Conservation (phyloP, 2,113 vertebrate genomes). For the Copsychus sechellarum region DNA sequence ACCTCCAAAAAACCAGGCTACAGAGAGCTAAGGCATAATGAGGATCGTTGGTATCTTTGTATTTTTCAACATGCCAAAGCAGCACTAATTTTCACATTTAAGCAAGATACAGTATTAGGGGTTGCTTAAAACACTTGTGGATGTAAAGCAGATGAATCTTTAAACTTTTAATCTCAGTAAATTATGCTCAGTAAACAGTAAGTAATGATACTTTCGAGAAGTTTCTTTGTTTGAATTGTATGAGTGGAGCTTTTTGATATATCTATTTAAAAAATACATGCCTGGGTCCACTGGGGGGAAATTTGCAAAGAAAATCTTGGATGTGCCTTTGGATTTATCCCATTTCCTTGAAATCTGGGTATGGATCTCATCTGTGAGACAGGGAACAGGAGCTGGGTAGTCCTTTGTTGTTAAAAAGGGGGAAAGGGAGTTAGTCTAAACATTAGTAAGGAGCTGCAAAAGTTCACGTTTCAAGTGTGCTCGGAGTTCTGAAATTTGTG, state of each 20-base stretch:
- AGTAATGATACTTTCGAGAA: constrained; percentile 72
- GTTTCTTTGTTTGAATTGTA: constrained; percentile 47
- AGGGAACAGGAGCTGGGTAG: neutral
- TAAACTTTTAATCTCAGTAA: constrained; percentile 73
- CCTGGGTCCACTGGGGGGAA: neutral
- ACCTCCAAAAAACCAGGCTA: constrained; percentile 52
- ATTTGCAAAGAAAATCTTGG: neutral
- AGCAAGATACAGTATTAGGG: constrained; percentile 34
- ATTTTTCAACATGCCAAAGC: constrained; percentile 66
- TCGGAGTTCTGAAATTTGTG: constrained; percentile 22
- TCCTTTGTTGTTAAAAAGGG: constrained; percentile 43
- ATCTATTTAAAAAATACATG: neutral
- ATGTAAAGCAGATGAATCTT: constrained; percentile 69
- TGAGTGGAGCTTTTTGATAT: constrained; percentile 8
- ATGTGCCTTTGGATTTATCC: neutral
- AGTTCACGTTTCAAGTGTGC: neutral
- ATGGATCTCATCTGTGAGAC: neutral
- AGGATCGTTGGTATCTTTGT: constrained; percentile 31
- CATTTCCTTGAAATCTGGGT: neutral
- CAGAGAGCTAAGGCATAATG: constrained; percentile 36
- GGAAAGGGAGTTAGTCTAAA: constrained; percentile 12
- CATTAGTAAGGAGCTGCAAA: neutral
- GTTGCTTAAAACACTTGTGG: constrained; percentile 61
- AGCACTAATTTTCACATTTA: constrained; percentile 55
- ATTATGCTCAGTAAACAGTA: constrained; percentile 71